phyloP scores from a whole-genome alignment of 2,113 vertebrate genomes.

The Abramis brama region DNA sequence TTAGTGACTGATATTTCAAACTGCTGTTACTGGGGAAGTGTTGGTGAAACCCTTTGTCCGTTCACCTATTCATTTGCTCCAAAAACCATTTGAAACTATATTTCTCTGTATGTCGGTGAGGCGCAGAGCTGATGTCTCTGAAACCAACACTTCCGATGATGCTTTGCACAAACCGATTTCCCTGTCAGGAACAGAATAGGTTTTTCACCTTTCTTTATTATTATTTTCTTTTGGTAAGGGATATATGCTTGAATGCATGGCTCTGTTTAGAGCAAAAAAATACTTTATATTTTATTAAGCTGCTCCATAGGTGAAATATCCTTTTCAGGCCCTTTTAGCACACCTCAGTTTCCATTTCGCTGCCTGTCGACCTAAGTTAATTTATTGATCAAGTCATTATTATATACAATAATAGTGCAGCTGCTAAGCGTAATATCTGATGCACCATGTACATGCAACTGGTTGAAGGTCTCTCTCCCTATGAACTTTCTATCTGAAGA shows the following conservation, averaged over 20 bases:
- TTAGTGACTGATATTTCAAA: slow-evolving; percentile 1
- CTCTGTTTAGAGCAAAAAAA: slow-evolving; percentile 59
- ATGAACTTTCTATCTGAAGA: slow-evolving; percentile 20
- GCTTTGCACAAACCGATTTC: slow-evolving; percentile 61
- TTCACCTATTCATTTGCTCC: not conserved
- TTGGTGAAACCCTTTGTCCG: not conserved
- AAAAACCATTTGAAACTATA: not conserved
- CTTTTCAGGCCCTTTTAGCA: slow-evolving; percentile 13
- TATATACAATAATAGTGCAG: slow-evolving; percentile 35
- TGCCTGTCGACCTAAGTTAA: slow-evolving; percentile 17
- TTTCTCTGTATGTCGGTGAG: slow-evolving; percentile 23
- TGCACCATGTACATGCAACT: slow-evolving; percentile 19
- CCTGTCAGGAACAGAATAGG: slow-evolving; percentile 60
- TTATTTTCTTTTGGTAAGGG: slow-evolving; percentile 43
- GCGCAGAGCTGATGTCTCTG: slow-evolving; percentile 63
- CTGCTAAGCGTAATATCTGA: slow-evolving; percentile 9
- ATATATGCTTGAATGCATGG: slow-evolving; percentile 70
- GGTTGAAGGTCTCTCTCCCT: slow-evolving; percentile 30
- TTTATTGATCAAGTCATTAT: slow-evolving; percentile 42
- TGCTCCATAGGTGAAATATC: slow-evolving; percentile 30
- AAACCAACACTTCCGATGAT: slow-evolving; percentile 63
- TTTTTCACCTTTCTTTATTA: slow-evolving; percentile 48
- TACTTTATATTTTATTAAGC: slow-evolving; percentile 47
- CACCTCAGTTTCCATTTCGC: not conserved
- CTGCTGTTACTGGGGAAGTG: slow-evolving; percentile 19